phyloP scores from a whole-genome alignment of 2,888 invertebrate genomes.

The Drosophila stalkeri region DNA sequence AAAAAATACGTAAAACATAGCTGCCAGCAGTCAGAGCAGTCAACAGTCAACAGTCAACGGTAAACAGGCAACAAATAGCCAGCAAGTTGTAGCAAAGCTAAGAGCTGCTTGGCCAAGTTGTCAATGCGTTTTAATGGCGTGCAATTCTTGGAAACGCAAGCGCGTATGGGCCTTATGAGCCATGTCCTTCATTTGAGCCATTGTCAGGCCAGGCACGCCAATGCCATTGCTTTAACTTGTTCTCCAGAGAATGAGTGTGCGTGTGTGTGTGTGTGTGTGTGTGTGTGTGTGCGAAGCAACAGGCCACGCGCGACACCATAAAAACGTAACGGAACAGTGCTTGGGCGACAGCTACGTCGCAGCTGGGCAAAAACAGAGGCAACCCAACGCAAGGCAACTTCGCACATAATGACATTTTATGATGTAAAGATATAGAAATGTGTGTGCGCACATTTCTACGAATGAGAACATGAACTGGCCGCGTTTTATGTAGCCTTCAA shows the following conservation, averaged over 20 bases:
- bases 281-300: conserved; percentile 56
- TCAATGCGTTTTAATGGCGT: conserved; percentile 71
- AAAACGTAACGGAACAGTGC: conserved; percentile 57
- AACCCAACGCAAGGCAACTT: conserved; percentile 58
- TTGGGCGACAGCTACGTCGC: conserved; percentile 28
- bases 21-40: not conserved
- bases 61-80: no score
- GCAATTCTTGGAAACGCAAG: conserved; percentile 64
- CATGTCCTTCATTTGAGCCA: conserved; percentile 59
- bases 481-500: conserved; percentile 65
- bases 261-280: conserved; percentile 17
- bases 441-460: conserved; percentile 21
- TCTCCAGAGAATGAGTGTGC: conserved; percentile 41
- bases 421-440: conserved; percentile 35
- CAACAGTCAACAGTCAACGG: not conserved
- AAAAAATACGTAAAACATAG: conserved; percentile 1
- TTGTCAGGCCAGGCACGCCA: conserved; percentile 71
- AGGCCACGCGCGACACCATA: conserved; percentile 72
- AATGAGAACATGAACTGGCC: conserved; percentile 43
- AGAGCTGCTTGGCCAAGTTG: conserved; percentile 36
- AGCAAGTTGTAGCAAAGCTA: conserved; percentile 3
- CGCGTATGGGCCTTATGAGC: conserved; percentile 45
- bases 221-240: conserved; percentile 51
- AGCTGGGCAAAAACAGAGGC: conserved; percentile 27
- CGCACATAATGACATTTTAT: conserved; percentile 76